Base-by-base conservation (phyloP, 2,113 vertebrate species). In the Rhadina sibilatrix region DNA sequence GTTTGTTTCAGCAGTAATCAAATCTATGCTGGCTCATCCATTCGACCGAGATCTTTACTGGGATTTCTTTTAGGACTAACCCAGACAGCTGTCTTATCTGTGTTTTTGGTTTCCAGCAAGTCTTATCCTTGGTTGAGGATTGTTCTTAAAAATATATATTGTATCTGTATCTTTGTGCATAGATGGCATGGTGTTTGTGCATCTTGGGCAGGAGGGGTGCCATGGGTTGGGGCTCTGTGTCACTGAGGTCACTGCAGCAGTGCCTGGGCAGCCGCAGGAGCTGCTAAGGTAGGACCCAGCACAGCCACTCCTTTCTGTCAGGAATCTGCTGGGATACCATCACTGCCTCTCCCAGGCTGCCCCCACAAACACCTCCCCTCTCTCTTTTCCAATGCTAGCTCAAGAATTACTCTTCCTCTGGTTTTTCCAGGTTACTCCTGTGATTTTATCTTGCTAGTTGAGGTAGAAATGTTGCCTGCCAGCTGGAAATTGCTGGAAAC, bases 151-250 rank as follows among this genome's bases (percentile, higher is more conserved):
- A 66, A 18, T 8, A 3, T 3, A 0, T 22, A 2, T 11, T 52
- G 10, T 21, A 13, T 22, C 12, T 16, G 22, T 10, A 5, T 23
- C 11, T 53, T 19, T 71, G 28, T 33, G 42, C 12, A 5, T 1
- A 1, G 9, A 2, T 14, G 31, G 46, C 25, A 1, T 4, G 9
- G 19, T 54, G 61, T 40, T 19, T 13, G 56, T 20, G 31, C 12
- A 0, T 3, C 13, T 12, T 18, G 24, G 65, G 8, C 61, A 28
- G n/a, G 42, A 37, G 24, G 24, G 64, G 2, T 10, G 35, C 47
- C 0, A 0, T 24, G 52, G 2, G 1, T 2, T 68, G 12, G 20
- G 47, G 9, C 49, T 33, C n/a, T 27, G n/a, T 9, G 11, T 10
- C 40, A 3, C 3, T 22, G n/a, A n/a, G 52, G n/a, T 37, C 28